A percentile compares a stretch with the other conserved stretches of the same genome.
Evolutionary conservation across 2,888 invertebrate species (phyloP).

Genomic region (Diploptera punctata): DNA sequence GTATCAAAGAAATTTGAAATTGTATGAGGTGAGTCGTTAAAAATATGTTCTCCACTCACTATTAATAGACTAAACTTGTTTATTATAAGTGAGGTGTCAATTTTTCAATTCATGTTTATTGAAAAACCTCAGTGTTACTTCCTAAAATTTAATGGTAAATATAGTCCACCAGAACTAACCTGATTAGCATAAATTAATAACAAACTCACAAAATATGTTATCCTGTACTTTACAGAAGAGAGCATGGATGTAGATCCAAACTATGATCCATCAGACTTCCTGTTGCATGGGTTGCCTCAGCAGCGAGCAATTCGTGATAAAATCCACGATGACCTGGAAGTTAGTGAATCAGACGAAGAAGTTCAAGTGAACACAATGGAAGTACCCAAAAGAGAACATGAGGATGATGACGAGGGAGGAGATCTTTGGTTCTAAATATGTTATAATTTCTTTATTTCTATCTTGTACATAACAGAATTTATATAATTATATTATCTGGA

Average conservation of each 20-base stretch:
- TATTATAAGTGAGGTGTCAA: too few relatives aligned
- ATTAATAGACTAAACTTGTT: too few relatives aligned
- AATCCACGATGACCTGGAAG: slow-evolving; percentile 76
- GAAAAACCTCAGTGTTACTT: too few relatives aligned
- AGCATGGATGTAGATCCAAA: slow-evolving; percentile 80
- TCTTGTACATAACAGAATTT: slow-evolving; percentile 24
- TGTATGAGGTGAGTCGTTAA: too few relatives aligned
- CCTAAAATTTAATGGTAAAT: too few relatives aligned
- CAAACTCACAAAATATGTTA: too few relatives aligned
- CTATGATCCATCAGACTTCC: slow-evolving; percentile 87
- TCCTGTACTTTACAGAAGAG: slow-evolving; percentile 64
- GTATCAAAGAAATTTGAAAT: too few relatives aligned
- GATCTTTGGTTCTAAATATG: slow-evolving; percentile 64
- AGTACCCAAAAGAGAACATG: slow-evolving; percentile 47
- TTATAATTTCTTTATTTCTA: background rate
- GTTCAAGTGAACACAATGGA: slow-evolving; percentile 44
- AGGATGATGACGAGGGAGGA: slow-evolving; percentile 60
- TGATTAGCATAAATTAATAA: too few relatives aligned
- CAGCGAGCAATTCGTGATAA: slow-evolving; percentile 55
- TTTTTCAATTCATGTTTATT: too few relatives aligned
- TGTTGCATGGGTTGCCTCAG: slow-evolving; percentile 63
- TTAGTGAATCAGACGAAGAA: slow-evolving; percentile 80
- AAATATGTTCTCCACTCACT: too few relatives aligned
- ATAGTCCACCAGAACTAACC: too few relatives aligned
- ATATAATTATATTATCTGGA: slow-evolving; percentile 14